These are phyloP conservation scores for Sardina pilchardus DNA, from an alignment of 2,113 vertebrate genomes.

Conservation along the genomic window DNA sequence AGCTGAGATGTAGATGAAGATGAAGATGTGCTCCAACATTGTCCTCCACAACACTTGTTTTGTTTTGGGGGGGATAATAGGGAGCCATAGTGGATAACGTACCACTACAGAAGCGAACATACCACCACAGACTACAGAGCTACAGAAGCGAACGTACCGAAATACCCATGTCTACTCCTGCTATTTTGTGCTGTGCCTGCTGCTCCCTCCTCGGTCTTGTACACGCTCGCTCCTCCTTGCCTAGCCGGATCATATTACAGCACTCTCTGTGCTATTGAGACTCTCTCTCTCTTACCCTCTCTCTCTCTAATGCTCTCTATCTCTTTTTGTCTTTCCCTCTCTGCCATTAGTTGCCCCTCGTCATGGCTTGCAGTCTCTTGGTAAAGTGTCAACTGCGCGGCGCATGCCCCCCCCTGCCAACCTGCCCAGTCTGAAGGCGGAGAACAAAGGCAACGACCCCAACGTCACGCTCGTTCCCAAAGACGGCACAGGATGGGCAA, in stretches of 20 bases:
- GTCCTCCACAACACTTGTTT: too few species aligned
- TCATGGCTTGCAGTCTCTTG: slow-evolving; percentile 97
- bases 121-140: too few species aligned
- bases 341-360: slow-evolving; percentile 81
- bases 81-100: too few species aligned
- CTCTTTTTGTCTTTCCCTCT: not conserved
- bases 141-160: not conserved
- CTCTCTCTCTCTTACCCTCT: not conserved
- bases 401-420: slow-evolving; percentile 94
- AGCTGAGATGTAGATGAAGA: too few species aligned
- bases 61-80: too few species aligned
- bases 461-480: slow-evolving; percentile 93
- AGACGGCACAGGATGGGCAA: slow-evolving; percentile 99
- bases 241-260: slow-evolving; percentile 48
- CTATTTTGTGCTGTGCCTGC: not conserved
- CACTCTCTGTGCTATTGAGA: slow-evolving; percentile 44
- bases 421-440: slow-evolving; percentile 94
- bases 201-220: not conserved
- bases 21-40: too few species aligned
- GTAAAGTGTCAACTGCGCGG: slow-evolving; percentile 94
- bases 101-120: too few species aligned
- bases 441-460: slow-evolving; percentile 97
- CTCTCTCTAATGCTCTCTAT: not conserved
- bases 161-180: not conserved
- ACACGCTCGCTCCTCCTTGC: slow-evolving; percentile 16